Evolutionary conservation across 2,797 vertebrate genomes (phyloP).

Genomic region (Emys orbicularis): DNA sequence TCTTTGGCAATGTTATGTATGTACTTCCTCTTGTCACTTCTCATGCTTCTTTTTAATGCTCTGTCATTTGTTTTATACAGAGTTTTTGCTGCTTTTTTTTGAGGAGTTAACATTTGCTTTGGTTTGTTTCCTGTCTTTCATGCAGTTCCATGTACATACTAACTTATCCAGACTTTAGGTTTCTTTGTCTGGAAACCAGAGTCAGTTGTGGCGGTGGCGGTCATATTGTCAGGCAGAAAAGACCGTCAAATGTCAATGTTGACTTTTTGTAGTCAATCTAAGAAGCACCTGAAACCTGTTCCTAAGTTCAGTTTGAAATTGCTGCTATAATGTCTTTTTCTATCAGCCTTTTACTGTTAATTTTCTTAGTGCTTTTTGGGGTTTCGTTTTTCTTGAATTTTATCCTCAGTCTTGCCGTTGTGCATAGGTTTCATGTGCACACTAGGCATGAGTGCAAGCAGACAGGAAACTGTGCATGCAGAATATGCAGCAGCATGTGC

Average conservation of each 20-base stretch:
- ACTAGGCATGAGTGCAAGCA: not conserved
- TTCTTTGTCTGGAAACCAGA: not conserved
- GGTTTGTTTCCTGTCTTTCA: not conserved
- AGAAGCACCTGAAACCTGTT: not conserved
- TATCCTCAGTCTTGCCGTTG: not conserved
- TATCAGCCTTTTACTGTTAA: not conserved
- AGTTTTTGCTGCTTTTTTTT: not conserved
- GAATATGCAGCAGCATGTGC: not conserved
- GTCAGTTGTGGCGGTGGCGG: not conserved
- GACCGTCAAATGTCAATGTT: not conserved
- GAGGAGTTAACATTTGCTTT: not conserved
- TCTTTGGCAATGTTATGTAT: not conserved
- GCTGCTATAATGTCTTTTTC: not conserved
- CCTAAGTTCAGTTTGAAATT: not conserved
- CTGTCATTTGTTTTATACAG: accelerated
- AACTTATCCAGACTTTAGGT: not conserved
- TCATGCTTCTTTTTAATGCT: not conserved
- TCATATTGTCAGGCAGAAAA: not conserved
- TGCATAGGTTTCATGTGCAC: not conserved
- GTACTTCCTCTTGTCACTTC: not conserved
- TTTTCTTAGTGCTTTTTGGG: not conserved
- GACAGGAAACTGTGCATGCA: not conserved
- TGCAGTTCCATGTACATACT: not conserved
- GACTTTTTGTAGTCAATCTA: not conserved
- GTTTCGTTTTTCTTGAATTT: not conserved